A percentile compares a stretch with the other conserved stretches of the same genome.
Evolutionary conservation across 2,113 vertebrate genomes (phyloP).

Genomic region (Fulica atra): DNA sequence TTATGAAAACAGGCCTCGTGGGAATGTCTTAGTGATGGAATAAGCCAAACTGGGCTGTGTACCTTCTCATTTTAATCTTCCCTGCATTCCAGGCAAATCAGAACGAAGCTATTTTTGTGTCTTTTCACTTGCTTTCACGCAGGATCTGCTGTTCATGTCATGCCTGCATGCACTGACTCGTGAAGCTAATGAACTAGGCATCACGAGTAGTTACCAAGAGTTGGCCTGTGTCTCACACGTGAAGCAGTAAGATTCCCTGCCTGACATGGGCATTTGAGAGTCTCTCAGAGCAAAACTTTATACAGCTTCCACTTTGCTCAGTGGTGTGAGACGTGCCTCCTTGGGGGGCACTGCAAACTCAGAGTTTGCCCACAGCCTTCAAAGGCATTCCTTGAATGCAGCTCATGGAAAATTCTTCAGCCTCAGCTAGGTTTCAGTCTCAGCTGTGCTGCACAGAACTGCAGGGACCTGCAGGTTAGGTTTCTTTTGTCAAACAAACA

Average conservation of each 20-base stretch:
- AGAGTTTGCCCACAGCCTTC: background rate
- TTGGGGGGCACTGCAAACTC: background rate
- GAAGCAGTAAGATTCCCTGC: conserved; percentile 15
- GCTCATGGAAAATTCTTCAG: background rate
- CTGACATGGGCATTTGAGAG: background rate
- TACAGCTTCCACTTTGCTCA: background rate
- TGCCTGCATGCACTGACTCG: conserved; percentile 52
- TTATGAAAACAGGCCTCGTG: background rate
- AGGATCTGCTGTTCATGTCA: conserved; percentile 22
- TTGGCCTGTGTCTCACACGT: background rate
- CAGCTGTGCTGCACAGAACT: background rate
- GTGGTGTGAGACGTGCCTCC: background rate
- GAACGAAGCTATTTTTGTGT: conserved; percentile 51
- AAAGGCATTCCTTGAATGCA: background rate
- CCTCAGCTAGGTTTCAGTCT: background rate
- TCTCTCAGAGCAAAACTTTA: conserved; percentile 8
- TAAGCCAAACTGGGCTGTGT: background rate
- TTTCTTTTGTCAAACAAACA: background rate
- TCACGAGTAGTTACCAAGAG: conserved; percentile 37
- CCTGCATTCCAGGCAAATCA: conserved; percentile 39
- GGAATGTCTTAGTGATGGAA: background rate
- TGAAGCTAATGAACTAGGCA: conserved; percentile 52
- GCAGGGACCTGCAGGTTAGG: background rate
- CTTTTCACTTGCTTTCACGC: conserved; percentile 41
- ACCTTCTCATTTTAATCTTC: conserved; percentile 20